Base-by-base conservation (phyloP, 2,797 vertebrate genomes). In the Spinus pinus region DNA sequence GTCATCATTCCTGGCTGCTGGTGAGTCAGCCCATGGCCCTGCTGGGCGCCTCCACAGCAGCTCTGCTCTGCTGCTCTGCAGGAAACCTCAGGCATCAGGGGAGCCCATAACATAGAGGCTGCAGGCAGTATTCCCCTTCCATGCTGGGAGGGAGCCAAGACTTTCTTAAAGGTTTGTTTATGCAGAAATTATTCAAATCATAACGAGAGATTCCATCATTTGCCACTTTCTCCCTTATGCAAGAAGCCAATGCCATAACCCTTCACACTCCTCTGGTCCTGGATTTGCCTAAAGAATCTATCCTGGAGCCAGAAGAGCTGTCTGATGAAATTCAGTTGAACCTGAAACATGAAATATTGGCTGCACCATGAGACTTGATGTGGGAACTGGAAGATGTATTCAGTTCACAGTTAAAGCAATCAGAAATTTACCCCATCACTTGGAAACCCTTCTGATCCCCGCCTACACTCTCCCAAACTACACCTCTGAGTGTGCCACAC, bases 21-120 rank as follows among this genome's bases (percentile, higher is more conserved):
- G 11, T 28, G 31, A 77, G 60, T 66, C 80, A 77, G 4, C 20
- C 44, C 57, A 44, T 33, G 42, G 58, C 50, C 1, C 2, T 41
- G 64, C 83, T n/a, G 64, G 53, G 12, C 70, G 61, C 44, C 56
- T 74, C 27, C 73, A 37, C 56, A 60, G 56, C 81, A 92, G 79
- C 51, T 5, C 0, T 30, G 64, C n/a, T 73, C 86, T 39, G 51
- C 80, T 80, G 82, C 86, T 54, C 69, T 47, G 23, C 70, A 71
- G 50, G 66, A 84, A 86, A n/a, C 53, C 79, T 86, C n/a, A 28
- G 80, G 28, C 53, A 49, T 66, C 25, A 3, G 39, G n/a, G 39
- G 14, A 91, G 30, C 58, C 81, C 1, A 0, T n/a, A 25, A 69
- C 2, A 17, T 0, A 75, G 47, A 0, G 0, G 30, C 22, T 67